phyloP scores from a whole-genome alignment of 1,140 invertebrate genomes.

The Penaeus chinensis region DNA sequence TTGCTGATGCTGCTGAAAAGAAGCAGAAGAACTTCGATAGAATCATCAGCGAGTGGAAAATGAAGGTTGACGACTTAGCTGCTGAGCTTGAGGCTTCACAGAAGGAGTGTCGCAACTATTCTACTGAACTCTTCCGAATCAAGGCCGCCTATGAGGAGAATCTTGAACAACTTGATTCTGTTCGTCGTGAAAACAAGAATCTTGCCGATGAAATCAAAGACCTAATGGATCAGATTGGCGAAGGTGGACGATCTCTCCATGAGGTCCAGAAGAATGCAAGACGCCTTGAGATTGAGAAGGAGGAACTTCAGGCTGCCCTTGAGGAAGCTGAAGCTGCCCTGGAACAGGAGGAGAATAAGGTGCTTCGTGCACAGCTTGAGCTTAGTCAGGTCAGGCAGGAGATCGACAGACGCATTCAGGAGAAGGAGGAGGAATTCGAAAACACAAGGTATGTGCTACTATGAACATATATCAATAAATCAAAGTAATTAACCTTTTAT shows the following conservation, averaged over 20 bases:
- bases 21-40: conserved; percentile 55
- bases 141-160: conserved; percentile 56
- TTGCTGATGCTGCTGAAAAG: conserved; percentile 52
- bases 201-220: conserved; percentile 58
- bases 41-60: conserved; percentile 51
- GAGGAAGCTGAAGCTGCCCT: conserved; percentile 51
- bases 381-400: conserved; percentile 65
- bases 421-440: conserved; percentile 55
- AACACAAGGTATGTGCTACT: conserved; percentile 34
- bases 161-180: conserved; percentile 42
- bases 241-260: conserved; percentile 51
- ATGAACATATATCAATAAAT: background rate
- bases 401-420: conserved; percentile 51
- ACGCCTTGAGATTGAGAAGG: conserved; percentile 53
- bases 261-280: conserved; percentile 65
- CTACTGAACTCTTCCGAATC: conserved; percentile 48
- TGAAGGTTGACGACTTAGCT: conserved; percentile 50
- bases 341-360: conserved; percentile 67
- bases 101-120: conserved; percentile 53
- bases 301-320: conserved; percentile 50
- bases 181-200: conserved; percentile 54
- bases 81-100: conserved; percentile 53
- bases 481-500: background rate
- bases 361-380: conserved; percentile 73
- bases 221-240: conserved; percentile 53